These are phyloP conservation scores for Synchiropus splendidus DNA, from an alignment of 2,113 vertebrate genomes.

Conservation along the genomic window DNA sequence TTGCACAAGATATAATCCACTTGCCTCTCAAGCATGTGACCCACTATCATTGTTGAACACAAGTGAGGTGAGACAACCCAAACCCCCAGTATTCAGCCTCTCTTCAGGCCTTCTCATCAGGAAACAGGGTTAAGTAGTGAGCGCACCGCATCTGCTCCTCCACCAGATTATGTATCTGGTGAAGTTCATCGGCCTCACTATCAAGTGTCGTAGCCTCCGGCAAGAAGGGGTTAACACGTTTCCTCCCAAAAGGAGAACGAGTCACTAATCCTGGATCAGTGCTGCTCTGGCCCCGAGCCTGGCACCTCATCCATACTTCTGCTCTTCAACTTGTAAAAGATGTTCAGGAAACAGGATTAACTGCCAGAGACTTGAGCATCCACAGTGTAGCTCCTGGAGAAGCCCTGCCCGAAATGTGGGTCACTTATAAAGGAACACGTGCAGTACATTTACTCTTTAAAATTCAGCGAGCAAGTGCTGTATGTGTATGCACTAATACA, in stretches of 20 bases:
- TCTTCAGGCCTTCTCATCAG: conserved; percentile 20
- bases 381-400: conserved; percentile 4
- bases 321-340: conserved; percentile 33
- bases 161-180: conserved; percentile 33
- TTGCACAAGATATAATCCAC: too few species aligned
- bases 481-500: too few species aligned
- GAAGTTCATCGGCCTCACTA: conserved; percentile 43
- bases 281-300: conserved; percentile 38
- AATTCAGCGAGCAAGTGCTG: too few species aligned
- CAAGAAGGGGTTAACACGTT: conserved; percentile 48
- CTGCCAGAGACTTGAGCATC: conserved; percentile 10
- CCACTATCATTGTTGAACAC: conserved; percentile 9
- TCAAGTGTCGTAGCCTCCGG: conserved; percentile 52
- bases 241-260: conserved; percentile 37
- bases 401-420: too few species aligned
- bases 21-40: too few species aligned
- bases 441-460: too few species aligned
- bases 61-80: conserved; percentile 7
- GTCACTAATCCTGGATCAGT: conserved; percentile 52
- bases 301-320: conserved; percentile 35
- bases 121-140: conserved; percentile 41
- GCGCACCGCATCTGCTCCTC: conserved; percentile 28
- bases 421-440: too few species aligned
- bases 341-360: conserved; percentile 32
- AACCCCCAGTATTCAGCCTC: conserved; percentile 5